Percentiles rank a stretch among this genome's conserved stretches.
phyloP scores from a whole-genome alignment of 2,888 invertebrate genomes.

The Xanthorhoe spadicearia region DNA sequence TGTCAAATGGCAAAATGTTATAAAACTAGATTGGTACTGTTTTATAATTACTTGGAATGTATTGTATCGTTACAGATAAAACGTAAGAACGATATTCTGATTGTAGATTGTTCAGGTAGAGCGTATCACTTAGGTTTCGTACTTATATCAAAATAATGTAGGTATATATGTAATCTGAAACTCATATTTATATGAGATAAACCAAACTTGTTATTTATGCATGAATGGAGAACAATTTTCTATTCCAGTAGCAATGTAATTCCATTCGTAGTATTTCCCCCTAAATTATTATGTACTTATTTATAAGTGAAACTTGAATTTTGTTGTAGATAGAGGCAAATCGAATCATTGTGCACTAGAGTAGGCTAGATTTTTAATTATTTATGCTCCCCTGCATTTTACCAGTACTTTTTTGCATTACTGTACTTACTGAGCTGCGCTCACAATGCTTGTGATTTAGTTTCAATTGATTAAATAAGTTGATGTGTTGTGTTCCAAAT shows the following conservation, averaged over 20 bases:
- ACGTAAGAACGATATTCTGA: conserved; percentile 3
- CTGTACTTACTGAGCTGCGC: conserved; percentile 49
- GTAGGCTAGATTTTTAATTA: conserved; percentile 38
- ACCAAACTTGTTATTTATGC: conserved; percentile 32
- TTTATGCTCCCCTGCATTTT: conserved; percentile 50
- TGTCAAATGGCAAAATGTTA: conserved; percentile 44
- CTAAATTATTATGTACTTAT: conserved; percentile 46
- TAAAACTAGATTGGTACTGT: conserved; percentile 29
- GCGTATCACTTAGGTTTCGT: conserved; percentile 16
- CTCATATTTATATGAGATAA: conserved; percentile 27
- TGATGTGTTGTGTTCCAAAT: conserved; percentile 24
- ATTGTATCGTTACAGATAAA: conserved; percentile 16
- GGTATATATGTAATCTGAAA: conserved; percentile 19
- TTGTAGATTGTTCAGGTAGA: conserved; percentile 8
- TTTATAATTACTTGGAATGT: conserved; percentile 26
- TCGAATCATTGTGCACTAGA: conserved; percentile 42
- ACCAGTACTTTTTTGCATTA: conserved; percentile 43
- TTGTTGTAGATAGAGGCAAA: conserved; percentile 57
- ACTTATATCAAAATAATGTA: conserved; percentile 25
- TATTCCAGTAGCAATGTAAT: conserved; percentile 43
- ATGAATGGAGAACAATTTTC: conserved; percentile 35
- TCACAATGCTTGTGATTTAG: conserved; percentile 50
- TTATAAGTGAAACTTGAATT: conserved; percentile 52
- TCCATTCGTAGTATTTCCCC: conserved; percentile 50
- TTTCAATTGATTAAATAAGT: conserved; percentile 36